Percentiles rank a stretch among this genome's conserved stretches.
Evolutionary conservation across 2,113 vertebrate species (phyloP).

Genomic region (Polyodon spathula): DNA sequence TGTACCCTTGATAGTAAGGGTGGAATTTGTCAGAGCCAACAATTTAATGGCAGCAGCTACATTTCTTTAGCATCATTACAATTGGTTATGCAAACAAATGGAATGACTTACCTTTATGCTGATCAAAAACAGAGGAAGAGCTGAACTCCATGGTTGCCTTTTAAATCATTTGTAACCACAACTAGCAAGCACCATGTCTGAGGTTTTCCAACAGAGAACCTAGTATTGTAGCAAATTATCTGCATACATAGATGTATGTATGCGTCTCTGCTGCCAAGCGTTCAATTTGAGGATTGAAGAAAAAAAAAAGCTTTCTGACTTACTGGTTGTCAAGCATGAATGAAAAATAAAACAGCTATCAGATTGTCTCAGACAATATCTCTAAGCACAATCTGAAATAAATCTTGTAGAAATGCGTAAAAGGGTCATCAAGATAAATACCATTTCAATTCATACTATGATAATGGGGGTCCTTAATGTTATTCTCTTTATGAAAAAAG

Average conservation of each 20-base stretch:
- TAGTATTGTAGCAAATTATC: neutral
- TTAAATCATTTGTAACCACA: conserved; percentile 29
- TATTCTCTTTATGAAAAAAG: neutral
- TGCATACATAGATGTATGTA: too few relatives aligned
- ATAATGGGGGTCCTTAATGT: neutral
- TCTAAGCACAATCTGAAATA: too few relatives aligned
- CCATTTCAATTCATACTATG: neutral
- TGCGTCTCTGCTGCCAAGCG: neutral
- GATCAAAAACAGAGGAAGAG: conserved; percentile 70
- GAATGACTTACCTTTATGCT: conserved; percentile 68
- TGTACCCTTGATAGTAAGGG: too few relatives aligned
- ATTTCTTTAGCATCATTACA: too few relatives aligned
- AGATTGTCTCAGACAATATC: too few relatives aligned
- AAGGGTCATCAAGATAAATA: neutral
- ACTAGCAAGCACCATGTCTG: neutral
- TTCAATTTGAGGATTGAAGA: neutral
- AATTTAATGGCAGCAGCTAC: too few relatives aligned
- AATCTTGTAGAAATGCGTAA: too few relatives aligned
- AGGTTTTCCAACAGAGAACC: neutral
- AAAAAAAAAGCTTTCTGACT: neutral
- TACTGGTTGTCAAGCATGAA: neutral
- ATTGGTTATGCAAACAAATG: conserved; percentile 9
- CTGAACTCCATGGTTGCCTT: conserved; percentile 71
- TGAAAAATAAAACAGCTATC: too few relatives aligned
- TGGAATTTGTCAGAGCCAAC: too few relatives aligned